A percentile compares a stretch with the other conserved stretches of the same genome.
Evolutionary conservation across 1,140 invertebrate species (phyloP).

Genomic region (Eurosta solidaginis): DNA sequence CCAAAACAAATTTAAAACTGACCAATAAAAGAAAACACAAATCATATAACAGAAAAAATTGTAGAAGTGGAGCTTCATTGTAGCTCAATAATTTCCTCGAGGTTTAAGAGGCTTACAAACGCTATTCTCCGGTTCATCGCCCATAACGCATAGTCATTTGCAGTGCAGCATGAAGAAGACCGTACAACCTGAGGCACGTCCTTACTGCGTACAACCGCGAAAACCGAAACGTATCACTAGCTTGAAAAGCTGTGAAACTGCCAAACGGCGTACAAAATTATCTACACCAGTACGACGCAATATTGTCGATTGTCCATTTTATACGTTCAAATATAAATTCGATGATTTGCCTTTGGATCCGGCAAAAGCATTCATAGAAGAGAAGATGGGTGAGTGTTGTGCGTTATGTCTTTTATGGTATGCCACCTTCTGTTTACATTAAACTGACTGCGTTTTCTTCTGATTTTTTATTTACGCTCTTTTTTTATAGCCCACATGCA

Average conservation of each 20-base stretch:
- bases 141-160: too few relatives aligned
- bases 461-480: background rate
- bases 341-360: conserved; percentile 57
- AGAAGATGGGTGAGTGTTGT: conserved; percentile 51
- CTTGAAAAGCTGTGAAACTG: background rate
- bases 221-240: conserved; percentile 21
- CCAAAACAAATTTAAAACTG: background rate
- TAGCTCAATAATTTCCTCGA: background rate
- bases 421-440: background rate
- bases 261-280: background rate
- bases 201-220: conserved; percentile 40
- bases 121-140: too few relatives aligned
- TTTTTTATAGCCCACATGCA: conserved; percentile 47
- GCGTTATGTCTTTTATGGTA: background rate
- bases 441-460: background rate
- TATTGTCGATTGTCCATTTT: conserved; percentile 56
- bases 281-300: conserved; percentile 33
- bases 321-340: conserved; percentile 45
- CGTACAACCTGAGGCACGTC: conserved; percentile 44
- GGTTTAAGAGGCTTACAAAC: too few relatives aligned
- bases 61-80: background rate
- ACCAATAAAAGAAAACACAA: background rate
- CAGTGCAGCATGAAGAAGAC: conserved; percentile 35
- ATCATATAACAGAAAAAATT: background rate
- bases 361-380: conserved; percentile 45